Evolutionary conservation across 64 coral and sea anemone species (phyloP), one percentile per base, ranked within the genome.

Genomic region (Montipora cactus): DNA sequence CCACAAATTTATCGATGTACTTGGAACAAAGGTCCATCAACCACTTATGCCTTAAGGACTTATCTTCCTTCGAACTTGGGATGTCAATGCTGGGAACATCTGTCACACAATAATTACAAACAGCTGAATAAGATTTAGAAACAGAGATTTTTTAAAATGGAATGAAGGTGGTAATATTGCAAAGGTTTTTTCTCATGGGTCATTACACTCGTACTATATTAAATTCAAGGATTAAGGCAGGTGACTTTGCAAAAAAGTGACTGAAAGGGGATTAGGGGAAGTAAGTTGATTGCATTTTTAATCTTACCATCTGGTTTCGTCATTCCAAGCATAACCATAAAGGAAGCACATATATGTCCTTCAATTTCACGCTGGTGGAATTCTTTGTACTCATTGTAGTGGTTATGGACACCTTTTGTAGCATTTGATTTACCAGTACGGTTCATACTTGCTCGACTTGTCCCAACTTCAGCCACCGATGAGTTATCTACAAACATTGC

Each of bases 291-390:
- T 53, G 51, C 51, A 66, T 66, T 16, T 11, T 66, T 14, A 66
- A 14, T 66, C 61, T 66, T 89, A 94, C 85, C 77, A 81, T 57
- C 79, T 59, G 80, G 20, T 79, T 53, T 61, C 5, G 19, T 73
- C 92, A 94, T 94, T 68, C 46, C 77, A 64, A 62, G 59, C 75
- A 88, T 78, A 5, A 50, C 67, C 85, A 89, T 89, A 47, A 89
- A 94, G 49, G 92, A 94, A 19, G 92, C 92, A 59, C 84, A 81
- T 3, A 89, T 81, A 48, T 89, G 92, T 50, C 76, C 92, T 28
- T 94, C 23, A 0, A 23, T 23, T 23, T 23, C 23, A 23, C 23
- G 23, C 23, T 23, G 23, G 23, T 23, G 23, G 23, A 23, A 23
- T 23, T 23, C 23, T 23, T 23, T 23, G 23, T 23, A 23, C 23